Percentiles rank a stretch among this genome's conserved stretches.
These are phyloP conservation scores for Neoscelio sp. DNA, from an alignment of 2,888 invertebrate genomes.

Conservation along the genomic window DNA sequence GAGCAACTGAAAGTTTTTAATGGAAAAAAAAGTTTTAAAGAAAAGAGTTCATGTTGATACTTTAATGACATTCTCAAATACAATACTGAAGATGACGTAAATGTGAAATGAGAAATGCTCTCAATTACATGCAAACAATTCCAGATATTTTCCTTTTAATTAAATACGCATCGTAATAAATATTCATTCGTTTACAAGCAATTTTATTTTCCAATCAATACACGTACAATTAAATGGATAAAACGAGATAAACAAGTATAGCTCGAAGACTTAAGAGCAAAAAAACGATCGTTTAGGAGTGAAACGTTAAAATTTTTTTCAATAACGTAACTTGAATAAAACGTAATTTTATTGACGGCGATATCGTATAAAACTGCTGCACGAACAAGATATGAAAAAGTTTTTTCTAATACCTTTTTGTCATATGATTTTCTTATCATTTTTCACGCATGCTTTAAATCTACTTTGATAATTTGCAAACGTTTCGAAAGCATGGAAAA, in stretches of 20 bases:
- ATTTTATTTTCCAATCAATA: not conserved
- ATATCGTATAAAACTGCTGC: too few species aligned
- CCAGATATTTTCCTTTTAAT: not conserved
- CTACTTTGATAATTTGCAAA: conserved; percentile 25
- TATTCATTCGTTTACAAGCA: not conserved
- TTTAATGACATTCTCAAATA: conserved; percentile 13
- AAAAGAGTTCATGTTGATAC: conserved; percentile 11
- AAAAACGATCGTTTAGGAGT: not conserved
- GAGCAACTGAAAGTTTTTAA: conserved; percentile 18
- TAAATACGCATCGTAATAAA: not conserved
- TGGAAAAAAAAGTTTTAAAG: not conserved
- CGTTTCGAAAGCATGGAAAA: conserved; percentile 26
- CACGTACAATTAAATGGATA: not conserved
- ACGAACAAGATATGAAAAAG: not conserved
- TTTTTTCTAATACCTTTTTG: conserved; percentile 20
- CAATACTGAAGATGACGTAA: conserved; percentile 6
- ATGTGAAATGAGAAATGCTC: conserved; percentile 4
- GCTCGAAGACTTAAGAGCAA: not conserved
- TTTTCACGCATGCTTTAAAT: too few species aligned
- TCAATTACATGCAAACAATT: too few species aligned
- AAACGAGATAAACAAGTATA: not conserved
- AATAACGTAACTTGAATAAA: not conserved
- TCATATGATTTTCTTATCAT: too few species aligned
- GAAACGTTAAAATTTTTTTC: not conserved
- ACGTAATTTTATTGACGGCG: not conserved